Evolutionary conservation across 2,888 invertebrate species (phyloP).

Genomic region (Zhengitettix transpicula): DNA sequence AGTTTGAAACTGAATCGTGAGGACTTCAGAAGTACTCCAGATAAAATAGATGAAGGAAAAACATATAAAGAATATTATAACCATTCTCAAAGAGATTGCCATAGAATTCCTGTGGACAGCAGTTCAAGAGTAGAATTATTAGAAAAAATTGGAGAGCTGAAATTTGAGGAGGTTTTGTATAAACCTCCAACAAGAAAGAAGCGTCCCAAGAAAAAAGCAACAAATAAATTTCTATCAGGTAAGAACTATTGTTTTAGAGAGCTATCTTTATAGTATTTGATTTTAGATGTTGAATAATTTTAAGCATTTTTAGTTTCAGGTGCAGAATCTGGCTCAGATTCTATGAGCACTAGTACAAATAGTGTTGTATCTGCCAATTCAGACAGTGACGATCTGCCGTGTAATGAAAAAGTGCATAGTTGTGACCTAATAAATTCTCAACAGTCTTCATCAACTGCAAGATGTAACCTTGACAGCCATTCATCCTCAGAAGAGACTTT

Average conservation of each 20-base stretch:
- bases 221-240: constrained; percentile 20
- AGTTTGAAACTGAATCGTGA: too few species aligned
- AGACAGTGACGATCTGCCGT: constrained; percentile 12
- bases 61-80: constrained; percentile 5
- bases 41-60: constrained; percentile 1
- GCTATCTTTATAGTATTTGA: neutral
- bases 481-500: constrained; percentile 11
- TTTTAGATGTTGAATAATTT: neutral
- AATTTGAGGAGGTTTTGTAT: constrained; percentile 50
- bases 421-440: too few species aligned
- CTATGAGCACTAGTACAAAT: constrained; percentile 9
- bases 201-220: constrained; percentile 23
- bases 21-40: neutral
- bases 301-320: constrained; percentile 4
- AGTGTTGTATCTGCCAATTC: constrained; percentile 12
- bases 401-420: neutral
- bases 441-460: constrained; percentile 5
- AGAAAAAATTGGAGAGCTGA: constrained; percentile 53
- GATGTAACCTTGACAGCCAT: constrained; percentile 4
- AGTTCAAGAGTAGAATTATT: constrained; percentile 36
- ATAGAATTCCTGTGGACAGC: neutral
- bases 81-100: constrained; percentile 1
- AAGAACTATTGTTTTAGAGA: neutral
- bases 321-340: constrained; percentile 16
- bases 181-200: constrained; percentile 36